Conservation (phyloP, 2,888 invertebrate genomes). For the Calameuta idolon region DNA sequence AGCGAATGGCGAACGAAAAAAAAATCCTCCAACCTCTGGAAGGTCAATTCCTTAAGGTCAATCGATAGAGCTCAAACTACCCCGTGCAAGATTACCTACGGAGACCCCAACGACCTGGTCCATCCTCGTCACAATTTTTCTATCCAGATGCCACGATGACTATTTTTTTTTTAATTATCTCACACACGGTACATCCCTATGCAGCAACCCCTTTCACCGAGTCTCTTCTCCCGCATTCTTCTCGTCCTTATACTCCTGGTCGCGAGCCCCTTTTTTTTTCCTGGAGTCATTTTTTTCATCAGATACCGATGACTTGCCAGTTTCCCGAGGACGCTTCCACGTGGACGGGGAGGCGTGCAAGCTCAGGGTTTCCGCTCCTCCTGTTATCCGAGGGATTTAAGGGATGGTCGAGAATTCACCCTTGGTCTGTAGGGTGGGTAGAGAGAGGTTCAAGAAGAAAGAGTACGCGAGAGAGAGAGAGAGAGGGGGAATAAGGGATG, state of each 20-base stretch:
- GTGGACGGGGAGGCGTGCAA: constrained; percentile 1
- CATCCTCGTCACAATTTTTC: too few species aligned
- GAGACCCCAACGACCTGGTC: too few species aligned
- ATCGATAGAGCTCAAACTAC: not conserved
- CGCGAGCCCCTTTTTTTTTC: constrained; percentile 22
- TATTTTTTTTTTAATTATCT: not conserved
- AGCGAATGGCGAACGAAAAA: not conserved
- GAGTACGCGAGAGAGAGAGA: not conserved
- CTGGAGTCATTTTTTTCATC: constrained; percentile 50
- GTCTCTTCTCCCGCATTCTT: not conserved
- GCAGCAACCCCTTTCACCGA: not conserved
- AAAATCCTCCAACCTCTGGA: not conserved
- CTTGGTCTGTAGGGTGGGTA: constrained; percentile 9
- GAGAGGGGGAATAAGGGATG: not conserved
- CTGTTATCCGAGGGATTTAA: constrained; percentile 57
- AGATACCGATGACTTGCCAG: constrained; percentile 48
- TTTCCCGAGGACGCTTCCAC: constrained; percentile 27
- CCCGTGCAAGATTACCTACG: not conserved
- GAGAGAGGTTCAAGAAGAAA: not conserved
- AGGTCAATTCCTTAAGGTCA: not conserved
- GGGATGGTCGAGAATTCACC: constrained; percentile 49
- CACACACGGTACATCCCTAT: not conserved
- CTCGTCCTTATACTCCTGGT: not conserved
- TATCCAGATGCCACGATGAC: too few species aligned
- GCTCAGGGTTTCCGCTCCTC: constrained; percentile 35